phyloP scores from a whole-genome alignment of 2,888 invertebrate genomes.

The Polyploca ridens region DNA sequence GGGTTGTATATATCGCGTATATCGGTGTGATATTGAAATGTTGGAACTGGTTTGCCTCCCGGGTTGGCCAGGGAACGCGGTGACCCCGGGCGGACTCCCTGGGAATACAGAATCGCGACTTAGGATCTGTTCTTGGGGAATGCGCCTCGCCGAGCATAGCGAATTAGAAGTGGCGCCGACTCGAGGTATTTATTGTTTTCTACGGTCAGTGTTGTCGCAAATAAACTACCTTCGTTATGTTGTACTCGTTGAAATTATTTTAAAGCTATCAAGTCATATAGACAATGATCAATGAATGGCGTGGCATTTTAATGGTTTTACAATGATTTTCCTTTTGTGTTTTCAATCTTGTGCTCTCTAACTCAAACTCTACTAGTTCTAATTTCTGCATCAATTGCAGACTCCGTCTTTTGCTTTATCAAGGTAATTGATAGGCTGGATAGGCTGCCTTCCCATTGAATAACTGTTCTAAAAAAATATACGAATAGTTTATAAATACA shows the following conservation, averaged over 20 bases:
- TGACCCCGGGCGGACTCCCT: constrained; percentile 69
- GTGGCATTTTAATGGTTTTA: too few relatives aligned
- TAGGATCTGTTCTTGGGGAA: constrained; percentile 55
- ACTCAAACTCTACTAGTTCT: too few relatives aligned
- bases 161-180: constrained; percentile 75
- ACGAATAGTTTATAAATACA: too few relatives aligned
- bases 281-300: too few relatives aligned
- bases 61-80: constrained; percentile 68
- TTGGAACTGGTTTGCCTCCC: constrained; percentile 76
- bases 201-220: constrained; percentile 50
- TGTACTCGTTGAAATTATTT: background rate
- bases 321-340: too few relatives aligned
- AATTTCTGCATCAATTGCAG: too few relatives aligned
- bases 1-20: constrained; percentile 63
- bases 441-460: too few relatives aligned
- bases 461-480: background rate
- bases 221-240: constrained; percentile 21
- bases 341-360: too few relatives aligned
- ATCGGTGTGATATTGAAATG: constrained; percentile 81
- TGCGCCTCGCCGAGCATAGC: constrained; percentile 62
- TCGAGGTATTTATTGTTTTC: constrained; percentile 68
- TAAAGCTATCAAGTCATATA: background rate
- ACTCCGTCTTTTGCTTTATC: too few relatives aligned
- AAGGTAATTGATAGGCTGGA: too few relatives aligned
- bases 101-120: constrained; percentile 73